Evolutionary conservation across 2,113 vertebrate species (phyloP), one percentile per base, ranked within the genome.

Genomic region (Lutjanus erythropterus): DNA sequence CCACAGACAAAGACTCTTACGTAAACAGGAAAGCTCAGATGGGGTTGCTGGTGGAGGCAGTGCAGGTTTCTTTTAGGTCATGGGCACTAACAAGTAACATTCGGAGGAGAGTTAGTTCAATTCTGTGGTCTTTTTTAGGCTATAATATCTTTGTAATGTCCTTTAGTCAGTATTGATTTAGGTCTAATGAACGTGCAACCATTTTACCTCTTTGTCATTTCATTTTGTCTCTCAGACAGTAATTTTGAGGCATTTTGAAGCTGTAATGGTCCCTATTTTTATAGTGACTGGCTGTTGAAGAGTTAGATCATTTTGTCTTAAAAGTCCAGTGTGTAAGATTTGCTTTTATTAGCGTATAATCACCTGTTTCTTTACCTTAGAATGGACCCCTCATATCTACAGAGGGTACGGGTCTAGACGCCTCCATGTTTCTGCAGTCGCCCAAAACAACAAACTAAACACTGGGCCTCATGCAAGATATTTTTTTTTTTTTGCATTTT

Each of bases 1-100:
- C 69, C 42, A 58, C 33, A 80, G 37, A 86, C 82, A 85, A 70
- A 82, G 75, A 69, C 56, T 70, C 16, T 52, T 78, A 85, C 66
- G 31, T 70, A 67, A 74, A 83, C 70, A 72, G 55, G 66, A 49
- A 55, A 41, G 41, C 56, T 80, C 42, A 33, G 23, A 29, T 59
- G 67, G 18, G 25, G n/a, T 31, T 59, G 42, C 67, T 67, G 64
- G 7, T 68, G 59, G 19, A 74, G 69, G 53, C 61, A 69, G 55
- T 1, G 46, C 62, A 53, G 67, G 55, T 78, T 47, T 29, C 4
- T 35, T 50, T 23, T n/a, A 9, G 80, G 80, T 77, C 78, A 81
- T 0, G n/a, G 29, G 25, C 2, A 1, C 50, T 29, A 49, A 53
- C 16, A 70, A 55, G 81, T 76, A 56, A 37, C 18, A 53, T 21